These are phyloP conservation scores for Lathronympha strigana DNA, from an alignment of 2,888 invertebrate genomes.

Conservation along the genomic window DNA sequence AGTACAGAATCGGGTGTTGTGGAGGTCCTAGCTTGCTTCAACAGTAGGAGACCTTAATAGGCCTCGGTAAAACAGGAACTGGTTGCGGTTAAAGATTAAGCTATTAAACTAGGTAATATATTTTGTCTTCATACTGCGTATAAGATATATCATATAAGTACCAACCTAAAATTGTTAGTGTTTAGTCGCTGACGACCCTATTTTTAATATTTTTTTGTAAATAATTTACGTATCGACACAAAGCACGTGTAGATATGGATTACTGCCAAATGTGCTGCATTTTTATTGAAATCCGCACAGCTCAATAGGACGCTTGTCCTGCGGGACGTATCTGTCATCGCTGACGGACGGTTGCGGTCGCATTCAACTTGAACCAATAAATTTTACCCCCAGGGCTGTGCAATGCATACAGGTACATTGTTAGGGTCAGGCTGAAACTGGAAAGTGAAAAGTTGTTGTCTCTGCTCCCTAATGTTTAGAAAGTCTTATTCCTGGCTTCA, in stretches of 20 bases:
- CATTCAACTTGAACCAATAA: slow-evolving; percentile 23
- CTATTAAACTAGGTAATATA: no score
- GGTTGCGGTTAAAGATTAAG: no score
- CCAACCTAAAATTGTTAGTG: background rate
- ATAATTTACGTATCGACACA: background rate
- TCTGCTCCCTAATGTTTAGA: background rate
- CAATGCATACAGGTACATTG: background rate
- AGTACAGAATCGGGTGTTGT: no score
- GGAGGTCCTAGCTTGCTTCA: no score
- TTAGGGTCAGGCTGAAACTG: background rate
- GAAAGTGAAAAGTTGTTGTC: background rate
- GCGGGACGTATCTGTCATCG: slow-evolving; percentile 27
- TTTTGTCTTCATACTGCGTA: no score
- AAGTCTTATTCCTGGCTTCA: background rate
- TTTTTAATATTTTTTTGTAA: background rate
- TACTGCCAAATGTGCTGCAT: slow-evolving; percentile 5
- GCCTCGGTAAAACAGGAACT: no score
- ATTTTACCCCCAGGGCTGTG: slow-evolving; percentile 6
- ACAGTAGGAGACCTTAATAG: no score
- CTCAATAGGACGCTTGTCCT: slow-evolving; percentile 26
- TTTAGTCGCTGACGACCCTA: background rate
- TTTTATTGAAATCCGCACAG: slow-evolving; percentile 21
- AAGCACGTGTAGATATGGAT: background rate
- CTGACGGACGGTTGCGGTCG: slow-evolving; percentile 24
- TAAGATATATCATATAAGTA: no score